Evolutionary conservation across 2,797 vertebrate genomes (phyloP).

Genomic region (Alfaro cultratus): DNA sequence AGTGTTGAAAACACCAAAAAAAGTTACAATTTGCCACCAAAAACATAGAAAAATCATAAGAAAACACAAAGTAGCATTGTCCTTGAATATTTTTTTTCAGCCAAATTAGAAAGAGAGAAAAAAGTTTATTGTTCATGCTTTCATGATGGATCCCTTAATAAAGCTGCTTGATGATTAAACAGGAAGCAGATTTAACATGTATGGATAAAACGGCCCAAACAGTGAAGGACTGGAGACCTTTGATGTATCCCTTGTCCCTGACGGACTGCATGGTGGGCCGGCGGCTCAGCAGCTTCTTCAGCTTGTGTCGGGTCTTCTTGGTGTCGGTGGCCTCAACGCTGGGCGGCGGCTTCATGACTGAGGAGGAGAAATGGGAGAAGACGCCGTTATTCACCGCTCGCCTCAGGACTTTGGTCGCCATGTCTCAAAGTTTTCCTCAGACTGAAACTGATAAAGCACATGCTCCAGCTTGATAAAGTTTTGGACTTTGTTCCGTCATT

Average conservation of each 20-base stretch:
- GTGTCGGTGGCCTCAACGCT: constrained; percentile 90
- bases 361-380: constrained; percentile 26
- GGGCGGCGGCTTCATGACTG: constrained; percentile 86
- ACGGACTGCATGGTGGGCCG: constrained; percentile 95
- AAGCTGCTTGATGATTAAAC: not conserved
- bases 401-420: constrained; percentile 29
- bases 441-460: constrained; percentile 11
- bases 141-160: too few relatives aligned
- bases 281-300: constrained; percentile 96
- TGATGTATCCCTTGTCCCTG: constrained; percentile 96
- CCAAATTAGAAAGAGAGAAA: too few relatives aligned
- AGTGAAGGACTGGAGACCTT: constrained; percentile 76
- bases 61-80: not conserved
- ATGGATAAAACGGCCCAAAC: not conserved
- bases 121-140: too few relatives aligned
- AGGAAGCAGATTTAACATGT: not conserved
- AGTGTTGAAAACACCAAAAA: not conserved
- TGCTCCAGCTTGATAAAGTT: not conserved
- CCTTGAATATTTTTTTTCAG: too few relatives aligned
- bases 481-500: constrained; percentile 13
- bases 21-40: not conserved
- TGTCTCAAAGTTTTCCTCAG: not conserved
- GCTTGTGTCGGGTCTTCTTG: constrained; percentile 95
- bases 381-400: constrained; percentile 28
- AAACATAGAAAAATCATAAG: not conserved